Evolutionary conservation across 2,888 invertebrate genomes (phyloP).

Genomic region (Leistus spinibarbis): DNA sequence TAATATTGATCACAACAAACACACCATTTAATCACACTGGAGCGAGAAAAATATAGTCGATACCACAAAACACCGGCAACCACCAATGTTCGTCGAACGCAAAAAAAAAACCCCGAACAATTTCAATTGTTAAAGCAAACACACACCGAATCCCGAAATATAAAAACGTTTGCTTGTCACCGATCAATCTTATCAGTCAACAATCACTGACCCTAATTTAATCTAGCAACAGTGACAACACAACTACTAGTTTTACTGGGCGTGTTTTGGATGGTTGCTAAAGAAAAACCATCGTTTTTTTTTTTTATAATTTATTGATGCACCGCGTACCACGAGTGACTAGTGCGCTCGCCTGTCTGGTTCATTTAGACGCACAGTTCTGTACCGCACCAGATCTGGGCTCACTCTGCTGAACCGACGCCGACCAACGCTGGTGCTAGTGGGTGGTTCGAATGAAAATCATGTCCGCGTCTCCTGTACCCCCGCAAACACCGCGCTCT

Average conservation of each 20-base stretch:
- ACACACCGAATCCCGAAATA: neutral
- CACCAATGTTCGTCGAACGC: neutral
- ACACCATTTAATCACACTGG: slow-evolving; percentile 23
- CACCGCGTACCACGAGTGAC: neutral
- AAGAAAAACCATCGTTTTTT: neutral
- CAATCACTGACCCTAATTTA: neutral
- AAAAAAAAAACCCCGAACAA: neutral
- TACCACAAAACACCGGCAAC: slow-evolving; percentile 10
- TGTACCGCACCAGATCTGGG: neutral
- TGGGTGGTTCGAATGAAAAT: slow-evolving; percentile 28
- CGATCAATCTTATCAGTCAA: neutral
- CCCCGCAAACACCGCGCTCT: slow-evolving; percentile 13
- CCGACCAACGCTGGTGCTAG: neutral
- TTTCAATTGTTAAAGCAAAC: neutral
- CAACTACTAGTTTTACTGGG: neutral
- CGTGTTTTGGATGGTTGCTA: neutral
- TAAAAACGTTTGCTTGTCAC: neutral
- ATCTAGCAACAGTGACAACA: neutral
- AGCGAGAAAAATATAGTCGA: slow-evolving; percentile 30
- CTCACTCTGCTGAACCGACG: neutral
- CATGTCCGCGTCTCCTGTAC: slow-evolving; percentile 23
- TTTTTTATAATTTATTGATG: neutral
- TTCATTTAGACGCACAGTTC: neutral
- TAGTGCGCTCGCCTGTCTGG: neutral
- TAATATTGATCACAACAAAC: slow-evolving; percentile 43